phyloP scores from a whole-genome alignment of 2,797 vertebrate species.

The Scolopax bukidnonensis region DNA sequence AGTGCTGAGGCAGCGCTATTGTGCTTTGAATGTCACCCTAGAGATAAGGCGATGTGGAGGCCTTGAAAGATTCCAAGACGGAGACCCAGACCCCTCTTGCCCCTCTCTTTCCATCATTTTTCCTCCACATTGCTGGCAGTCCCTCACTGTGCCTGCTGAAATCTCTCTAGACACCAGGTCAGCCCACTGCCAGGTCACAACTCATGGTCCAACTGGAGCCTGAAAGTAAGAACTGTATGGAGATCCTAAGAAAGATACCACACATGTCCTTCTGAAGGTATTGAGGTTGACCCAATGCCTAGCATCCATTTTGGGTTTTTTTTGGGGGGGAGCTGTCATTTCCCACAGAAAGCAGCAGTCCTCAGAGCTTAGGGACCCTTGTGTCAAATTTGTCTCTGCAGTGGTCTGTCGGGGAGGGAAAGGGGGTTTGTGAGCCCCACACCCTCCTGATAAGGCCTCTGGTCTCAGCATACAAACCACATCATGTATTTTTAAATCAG shows the following conservation, averaged over 20 bases:
- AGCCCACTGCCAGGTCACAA: not conserved
- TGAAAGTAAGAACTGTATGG: not conserved
- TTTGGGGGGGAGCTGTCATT: not conserved
- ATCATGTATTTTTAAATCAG: not conserved
- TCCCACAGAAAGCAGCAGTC: fast-evolving
- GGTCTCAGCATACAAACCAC: not conserved
- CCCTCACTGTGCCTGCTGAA: not conserved
- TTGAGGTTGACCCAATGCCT: not conserved
- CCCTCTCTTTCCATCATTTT: not conserved
- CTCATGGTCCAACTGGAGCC: not conserved
- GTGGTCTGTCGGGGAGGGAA: not conserved
- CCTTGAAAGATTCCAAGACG: not conserved
- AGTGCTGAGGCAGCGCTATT: not conserved
- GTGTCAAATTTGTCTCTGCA: fast-evolving
- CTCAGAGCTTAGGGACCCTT: not conserved
- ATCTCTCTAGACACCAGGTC: not conserved
- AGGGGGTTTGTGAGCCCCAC: fast-evolving
- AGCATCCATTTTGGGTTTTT: fast-evolving
- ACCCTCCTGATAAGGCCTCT: not conserved
- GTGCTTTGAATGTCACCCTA: not conserved
- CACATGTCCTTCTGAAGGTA: not conserved
- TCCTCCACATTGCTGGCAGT: not conserved
- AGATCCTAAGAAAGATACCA: not conserved
- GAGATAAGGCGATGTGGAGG: not conserved
- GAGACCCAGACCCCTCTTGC: not conserved